Base-by-base conservation (phyloP, 2,797 vertebrate genomes). In the Poeciliopsis turneri region DNA sequence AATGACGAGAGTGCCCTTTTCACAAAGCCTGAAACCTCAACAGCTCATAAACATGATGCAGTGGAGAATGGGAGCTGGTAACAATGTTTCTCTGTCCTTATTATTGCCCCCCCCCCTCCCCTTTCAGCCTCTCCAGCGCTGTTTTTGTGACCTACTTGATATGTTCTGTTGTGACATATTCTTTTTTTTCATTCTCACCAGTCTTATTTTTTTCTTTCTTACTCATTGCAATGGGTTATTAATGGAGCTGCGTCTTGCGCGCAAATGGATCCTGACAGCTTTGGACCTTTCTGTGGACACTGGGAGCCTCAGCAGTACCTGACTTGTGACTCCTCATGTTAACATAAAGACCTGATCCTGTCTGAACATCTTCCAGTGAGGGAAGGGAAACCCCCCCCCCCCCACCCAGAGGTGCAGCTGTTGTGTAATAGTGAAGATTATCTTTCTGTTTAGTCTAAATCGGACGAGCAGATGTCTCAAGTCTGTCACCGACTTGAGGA, bases 291-390 rank as follows among this genome's bases (percentile, higher is more conserved):
- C 76, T 51, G 66, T 87, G 87, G 84, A 77, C 25, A 7, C 82
- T 47, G 78, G 76, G 70, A 76, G 77, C 73, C 30, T 47, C 53
- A 80, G 87, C 78, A 82, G 83, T 78, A 61, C 79, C 74, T 84
- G 84, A 81, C 77, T 78, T 80, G 76, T 86, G 87, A 87, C 84
- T 89, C 72, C 36, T 90, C 72, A 79, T 88, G 85, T 88, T 86
- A 88, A 81, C 86, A 75, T 79, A 76, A 57, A 30, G 68, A 82
- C 66, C 74, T 53, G 73, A 81, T 82, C 71, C 57, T 76, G 84
- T 86, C 82, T 78, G 85, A 88, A 90, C 82, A 80, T 82, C 75
- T 78, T 84, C 61, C 86, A 89, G 82, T 84, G 33, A 79, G 78
- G 59, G 77, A 39, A 39, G 36, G 36, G 5, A 39, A 39, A 5